Conservation (phyloP, 2,888 invertebrate species). For the Caenorhabditis angaria region DNA sequence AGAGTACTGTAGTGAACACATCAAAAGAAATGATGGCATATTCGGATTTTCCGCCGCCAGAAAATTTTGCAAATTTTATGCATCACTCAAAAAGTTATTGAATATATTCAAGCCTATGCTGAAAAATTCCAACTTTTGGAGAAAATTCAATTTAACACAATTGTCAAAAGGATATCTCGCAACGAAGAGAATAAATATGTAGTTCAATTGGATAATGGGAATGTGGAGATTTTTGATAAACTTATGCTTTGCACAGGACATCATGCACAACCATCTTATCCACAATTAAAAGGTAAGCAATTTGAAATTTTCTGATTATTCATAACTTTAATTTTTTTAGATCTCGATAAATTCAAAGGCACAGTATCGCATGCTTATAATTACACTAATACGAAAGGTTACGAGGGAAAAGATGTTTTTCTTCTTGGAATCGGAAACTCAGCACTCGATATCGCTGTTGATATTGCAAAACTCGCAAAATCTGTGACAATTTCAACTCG, state of each 20-base stretch:
- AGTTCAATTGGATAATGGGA: slow-evolving; percentile 51
- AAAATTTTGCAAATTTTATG: slow-evolving; percentile 63
- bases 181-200: slow-evolving; percentile 49
- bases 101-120: slow-evolving; percentile 68
- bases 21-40: slow-evolving; percentile 74
- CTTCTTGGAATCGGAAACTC: slow-evolving; percentile 76
- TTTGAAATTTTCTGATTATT: background rate
- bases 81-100: slow-evolving; percentile 63
- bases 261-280: slow-evolving; percentile 74
- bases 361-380: slow-evolving; percentile 67
- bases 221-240: slow-evolving; percentile 73
- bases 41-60: slow-evolving; percentile 71
- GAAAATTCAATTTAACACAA: slow-evolving; percentile 66
- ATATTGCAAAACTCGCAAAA: slow-evolving; percentile 71
- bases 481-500: slow-evolving; percentile 73
- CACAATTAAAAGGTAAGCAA: slow-evolving; percentile 69
- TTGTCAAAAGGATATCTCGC: slow-evolving; percentile 60
- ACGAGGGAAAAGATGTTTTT: slow-evolving; percentile 73
- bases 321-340: slow-evolving; percentile 52
- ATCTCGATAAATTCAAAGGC: slow-evolving; percentile 71
- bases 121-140: slow-evolving; percentile 57
- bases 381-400: slow-evolving; percentile 66
- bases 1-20: slow-evolving; percentile 73
- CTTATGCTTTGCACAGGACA: slow-evolving; percentile 76
- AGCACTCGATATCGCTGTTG: slow-evolving; percentile 74